Conservation (phyloP, 2,797 vertebrate genomes). For the Ctenopoma multispine region DNA sequence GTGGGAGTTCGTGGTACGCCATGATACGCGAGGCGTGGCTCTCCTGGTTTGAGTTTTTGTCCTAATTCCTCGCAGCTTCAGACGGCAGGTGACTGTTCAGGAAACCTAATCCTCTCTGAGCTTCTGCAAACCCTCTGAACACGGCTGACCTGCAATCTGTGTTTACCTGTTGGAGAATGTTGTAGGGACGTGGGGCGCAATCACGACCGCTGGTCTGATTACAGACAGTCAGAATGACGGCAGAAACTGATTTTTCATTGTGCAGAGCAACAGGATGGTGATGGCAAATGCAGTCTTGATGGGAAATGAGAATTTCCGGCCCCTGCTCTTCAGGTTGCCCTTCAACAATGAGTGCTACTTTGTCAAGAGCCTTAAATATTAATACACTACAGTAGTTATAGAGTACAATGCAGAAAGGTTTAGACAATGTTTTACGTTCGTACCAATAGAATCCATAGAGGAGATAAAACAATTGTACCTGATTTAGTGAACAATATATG, state of each 20-base stretch:
- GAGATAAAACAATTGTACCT: too few species aligned
- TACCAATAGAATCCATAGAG: too few species aligned
- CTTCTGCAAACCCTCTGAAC: conserved; percentile 48
- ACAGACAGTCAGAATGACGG: background rate
- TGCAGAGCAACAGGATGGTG: conserved; percentile 68
- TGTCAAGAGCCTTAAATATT: conserved; percentile 25
- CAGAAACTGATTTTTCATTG: conserved; percentile 1
- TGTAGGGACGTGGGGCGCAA: conserved; percentile 11
- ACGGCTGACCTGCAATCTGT: conserved; percentile 64
- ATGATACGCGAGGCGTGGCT: conserved; percentile 74
- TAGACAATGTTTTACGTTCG: too few species aligned
- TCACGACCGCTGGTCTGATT: conserved; percentile 19
- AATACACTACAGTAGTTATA: background rate
- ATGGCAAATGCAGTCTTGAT: background rate
- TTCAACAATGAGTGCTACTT: background rate
- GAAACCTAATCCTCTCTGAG: conserved; percentile 71
- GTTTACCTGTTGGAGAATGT: conserved; percentile 65
- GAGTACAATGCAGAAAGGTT: background rate
- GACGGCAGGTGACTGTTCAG: conserved; percentile 75
- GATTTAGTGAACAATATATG: too few species aligned
- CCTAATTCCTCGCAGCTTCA: conserved; percentile 53
- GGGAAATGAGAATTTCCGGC: background rate
- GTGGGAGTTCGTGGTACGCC: conserved; percentile 40
- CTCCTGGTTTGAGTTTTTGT: conserved; percentile 38
- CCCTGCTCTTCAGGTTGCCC: conserved; percentile 33